Base-by-base conservation (phyloP, 2,888 invertebrate species). In the Zygothrica quintamaculata region DNA sequence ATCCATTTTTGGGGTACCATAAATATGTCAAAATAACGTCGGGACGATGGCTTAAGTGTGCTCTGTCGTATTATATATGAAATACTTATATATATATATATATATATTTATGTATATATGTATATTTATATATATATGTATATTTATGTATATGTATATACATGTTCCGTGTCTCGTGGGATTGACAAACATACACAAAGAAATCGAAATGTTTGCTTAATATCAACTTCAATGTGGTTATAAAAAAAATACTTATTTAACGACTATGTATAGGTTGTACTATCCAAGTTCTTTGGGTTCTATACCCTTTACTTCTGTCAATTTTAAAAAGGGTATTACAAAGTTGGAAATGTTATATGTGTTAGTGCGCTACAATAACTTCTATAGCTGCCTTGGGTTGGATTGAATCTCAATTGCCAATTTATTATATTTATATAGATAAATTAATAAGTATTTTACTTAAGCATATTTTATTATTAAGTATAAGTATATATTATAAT, bases 1-100 rank as follows among this genome's bases (percentile, higher is more conserved):
- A 69, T 65, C 58, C 74, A 77, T 71, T 84, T n/a, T 67, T 65
- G 58, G 53, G 44, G 44, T 46, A 58, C 74, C 89, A 88, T 88
- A 88, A 88, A 88, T 70, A 86, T 88, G 88, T 88, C 88, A 88
- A 88, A 88, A 88, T 87, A 87, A 70, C 62, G 61, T 61, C 64
- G 42, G 58, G 31, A 47, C 64, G 11, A 59, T 56, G 68, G 52
- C 59, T 72, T 65, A 71, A 68, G 68, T 58, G 68, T 68, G 52
- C 29, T 22, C 62, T 43, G 44, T 29, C 18, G 43, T n/a, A 58
- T 34, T 43, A 36, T 31, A 37, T 53, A 31, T n/a, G n/a, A n/a
- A n/a, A n/a, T 37, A 52, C 46, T 37, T 42, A 60, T 48, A 60
- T 34, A 25, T 1, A 25, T 11, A 22, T 25, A 25, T 42, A 58